A percentile compares a stretch with the other conserved stretches of the same genome.
These are phyloP conservation scores for Cryptoleucopteryx plumbea DNA, from an alignment of 2,113 vertebrate genomes.

Conservation along the genomic window DNA sequence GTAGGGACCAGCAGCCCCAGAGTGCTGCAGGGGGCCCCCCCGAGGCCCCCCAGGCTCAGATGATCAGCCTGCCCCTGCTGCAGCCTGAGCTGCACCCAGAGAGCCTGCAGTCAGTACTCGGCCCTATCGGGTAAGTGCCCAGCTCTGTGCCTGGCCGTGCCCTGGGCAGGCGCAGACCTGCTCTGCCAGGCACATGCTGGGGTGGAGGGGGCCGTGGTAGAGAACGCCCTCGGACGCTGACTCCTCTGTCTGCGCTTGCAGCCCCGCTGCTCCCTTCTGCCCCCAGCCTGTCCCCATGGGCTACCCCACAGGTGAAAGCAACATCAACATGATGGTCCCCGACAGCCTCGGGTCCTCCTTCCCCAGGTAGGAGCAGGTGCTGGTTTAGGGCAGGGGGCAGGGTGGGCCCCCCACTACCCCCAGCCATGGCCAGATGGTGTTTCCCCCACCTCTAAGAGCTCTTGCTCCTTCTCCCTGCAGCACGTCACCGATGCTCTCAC, in stretches of 20 bases:
- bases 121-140: neutral
- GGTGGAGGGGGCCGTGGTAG: neutral
- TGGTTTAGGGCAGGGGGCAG: fast-evolving
- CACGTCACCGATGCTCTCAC: neutral
- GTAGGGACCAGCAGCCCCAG: constrained; percentile 26
- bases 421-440: neutral
- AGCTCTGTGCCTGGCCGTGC: neutral
- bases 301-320: neutral
- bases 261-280: neutral
- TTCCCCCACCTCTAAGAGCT: neutral
- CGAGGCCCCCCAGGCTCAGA: fast-evolving
- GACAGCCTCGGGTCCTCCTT: neutral
- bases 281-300: neutral
- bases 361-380: neutral
- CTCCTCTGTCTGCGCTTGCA: neutral
- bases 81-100: neutral
- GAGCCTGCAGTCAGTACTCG: neutral
- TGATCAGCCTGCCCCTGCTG: neutral
- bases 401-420: fast-evolving
- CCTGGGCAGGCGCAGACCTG: neutral
- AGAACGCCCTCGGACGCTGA: neutral
- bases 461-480: neutral
- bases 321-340: neutral
- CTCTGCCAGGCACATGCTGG: neutral
- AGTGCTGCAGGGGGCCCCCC: neutral